phyloP scores from a whole-genome alignment of 1,140 invertebrate species.

The Chrysomallon squamiferum region DNA sequence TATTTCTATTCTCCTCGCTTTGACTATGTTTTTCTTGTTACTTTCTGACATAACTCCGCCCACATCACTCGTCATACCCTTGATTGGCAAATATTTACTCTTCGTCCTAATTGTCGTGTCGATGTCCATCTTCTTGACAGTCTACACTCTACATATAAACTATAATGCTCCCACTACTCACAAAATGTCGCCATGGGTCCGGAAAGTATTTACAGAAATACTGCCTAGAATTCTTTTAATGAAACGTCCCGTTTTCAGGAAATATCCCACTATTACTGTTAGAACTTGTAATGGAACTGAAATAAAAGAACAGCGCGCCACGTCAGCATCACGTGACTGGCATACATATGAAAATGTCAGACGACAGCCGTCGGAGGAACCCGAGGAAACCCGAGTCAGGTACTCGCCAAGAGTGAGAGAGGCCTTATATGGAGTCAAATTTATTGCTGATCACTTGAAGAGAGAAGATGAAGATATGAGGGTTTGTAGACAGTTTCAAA shows the following conservation, averaged over 20 bases:
- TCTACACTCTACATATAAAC: slow-evolving; percentile 62
- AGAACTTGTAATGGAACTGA: slow-evolving; percentile 76
- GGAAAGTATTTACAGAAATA: slow-evolving; percentile 60
- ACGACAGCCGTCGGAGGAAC: slow-evolving; percentile 4
- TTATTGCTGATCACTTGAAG: slow-evolving; percentile 96
- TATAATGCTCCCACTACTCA: slow-evolving; percentile 60
- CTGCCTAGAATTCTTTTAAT: slow-evolving; percentile 61
- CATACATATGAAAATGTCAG: slow-evolving; percentile 20
- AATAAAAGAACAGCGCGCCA: slow-evolving; percentile 69
- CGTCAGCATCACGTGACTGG: slow-evolving; percentile 44
- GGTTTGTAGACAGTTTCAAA: slow-evolving; percentile 42
- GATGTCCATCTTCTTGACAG: slow-evolving; percentile 62
- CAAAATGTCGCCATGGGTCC: slow-evolving; percentile 61
- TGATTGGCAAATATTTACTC: slow-evolving; percentile 63
- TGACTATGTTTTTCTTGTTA: slow-evolving; percentile 64
- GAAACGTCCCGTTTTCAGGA: slow-evolving; percentile 44
- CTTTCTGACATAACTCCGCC: slow-evolving; percentile 63
- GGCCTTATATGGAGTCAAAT: slow-evolving; percentile 89
- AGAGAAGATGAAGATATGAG: slow-evolving; percentile 48
- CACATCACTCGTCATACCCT: slow-evolving; percentile 59
- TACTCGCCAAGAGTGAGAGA: slow-evolving; percentile 79
- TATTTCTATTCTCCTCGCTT: slow-evolving; percentile 61
- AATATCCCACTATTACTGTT: background rate
- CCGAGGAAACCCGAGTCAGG: slow-evolving; percentile 3
- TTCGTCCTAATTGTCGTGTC: slow-evolving; percentile 65